Percentiles rank a stretch among this genome's conserved stretches.
Evolutionary conservation across 2,888 invertebrate species (phyloP).

Genomic region (Ethmia dodecea): DNA sequence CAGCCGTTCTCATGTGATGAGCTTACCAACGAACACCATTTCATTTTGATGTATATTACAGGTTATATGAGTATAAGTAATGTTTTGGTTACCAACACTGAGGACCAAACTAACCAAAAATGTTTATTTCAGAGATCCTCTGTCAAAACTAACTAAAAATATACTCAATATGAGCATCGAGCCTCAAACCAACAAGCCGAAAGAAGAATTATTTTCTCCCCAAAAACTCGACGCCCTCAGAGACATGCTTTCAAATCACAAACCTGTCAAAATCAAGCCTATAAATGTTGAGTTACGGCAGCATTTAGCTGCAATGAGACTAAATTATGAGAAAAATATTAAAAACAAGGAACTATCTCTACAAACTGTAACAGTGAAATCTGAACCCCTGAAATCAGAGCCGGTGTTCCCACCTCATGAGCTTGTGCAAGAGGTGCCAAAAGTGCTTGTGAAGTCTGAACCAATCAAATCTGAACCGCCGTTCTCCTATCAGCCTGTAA

Average conservation of each 20-base stretch:
- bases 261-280: conserved; percentile 70
- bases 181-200: conserved; percentile 49
- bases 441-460: conserved; percentile 12
- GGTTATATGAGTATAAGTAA: too few species aligned
- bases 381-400: conserved; percentile 15
- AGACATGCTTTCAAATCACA: conserved; percentile 68
- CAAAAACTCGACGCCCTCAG: conserved; percentile 72
- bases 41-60: too few species aligned
- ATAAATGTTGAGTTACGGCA: conserved; percentile 62
- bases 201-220: conserved; percentile 56
- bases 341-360: conserved; percentile 38
- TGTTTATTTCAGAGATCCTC: conserved; percentile 47
- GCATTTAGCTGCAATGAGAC: conserved; percentile 48
- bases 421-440: too few species aligned
- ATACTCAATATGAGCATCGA: conserved; percentile 73
- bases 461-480: conserved; percentile 16
- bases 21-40: too few species aligned
- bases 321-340: conserved; percentile 51
- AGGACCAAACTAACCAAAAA: too few species aligned
- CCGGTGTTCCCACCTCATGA: too few species aligned
- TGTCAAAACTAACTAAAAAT: conserved; percentile 69
- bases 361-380: conserved; percentile 10
- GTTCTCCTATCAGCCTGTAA: neutral
- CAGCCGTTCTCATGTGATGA: too few species aligned
- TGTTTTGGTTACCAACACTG: too few species aligned